phyloP scores from a whole-genome alignment of 2,888 invertebrate genomes.

The Anthophora plumipes region DNA sequence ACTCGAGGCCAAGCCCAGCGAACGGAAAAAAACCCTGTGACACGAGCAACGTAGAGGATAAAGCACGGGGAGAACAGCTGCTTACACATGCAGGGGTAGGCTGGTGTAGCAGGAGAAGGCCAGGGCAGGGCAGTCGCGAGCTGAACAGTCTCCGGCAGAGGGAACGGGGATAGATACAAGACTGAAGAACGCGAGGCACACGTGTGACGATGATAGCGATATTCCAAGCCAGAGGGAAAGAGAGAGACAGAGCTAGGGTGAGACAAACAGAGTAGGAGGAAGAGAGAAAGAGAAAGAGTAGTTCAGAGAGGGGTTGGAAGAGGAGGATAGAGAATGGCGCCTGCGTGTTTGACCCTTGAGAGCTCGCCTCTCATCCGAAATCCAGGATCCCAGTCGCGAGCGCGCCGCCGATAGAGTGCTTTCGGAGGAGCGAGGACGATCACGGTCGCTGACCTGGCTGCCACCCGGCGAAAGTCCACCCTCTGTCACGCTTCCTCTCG shows the following conservation, averaged over 20 bases:
- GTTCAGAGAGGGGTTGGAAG: conserved; percentile 10
- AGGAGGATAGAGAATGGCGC: conserved; percentile 54
- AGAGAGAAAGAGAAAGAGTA: conserved; percentile 9
- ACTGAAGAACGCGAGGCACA: background rate
- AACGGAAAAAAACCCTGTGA: background rate
- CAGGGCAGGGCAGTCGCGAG: conserved; percentile 41
- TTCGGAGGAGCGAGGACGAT: conserved; percentile 62
- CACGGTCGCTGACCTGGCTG: conserved; percentile 69
- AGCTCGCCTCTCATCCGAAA: conserved; percentile 70
- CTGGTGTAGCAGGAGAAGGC: conserved; percentile 24
- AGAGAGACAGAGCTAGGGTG: conserved; percentile 1
- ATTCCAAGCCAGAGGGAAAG: conserved; percentile 14
- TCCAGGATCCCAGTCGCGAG: conserved; percentile 74
- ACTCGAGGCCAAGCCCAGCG: background rate
- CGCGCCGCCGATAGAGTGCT: conserved; percentile 72
- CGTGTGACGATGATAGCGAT: background rate
- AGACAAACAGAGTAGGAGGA: conserved; percentile 15
- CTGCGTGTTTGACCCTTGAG: conserved; percentile 67
- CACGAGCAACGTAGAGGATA: background rate
- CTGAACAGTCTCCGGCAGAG: conserved; percentile 21
- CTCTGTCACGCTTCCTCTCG: conserved; percentile 50
- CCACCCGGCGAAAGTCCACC: conserved; percentile 67
- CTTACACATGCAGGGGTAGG: conserved; percentile 40
- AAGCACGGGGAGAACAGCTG: conserved; percentile 29
- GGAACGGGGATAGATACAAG: background rate